Base-by-base conservation (phyloP, 2,888 invertebrate genomes). In the Thymelicus acteon region DNA sequence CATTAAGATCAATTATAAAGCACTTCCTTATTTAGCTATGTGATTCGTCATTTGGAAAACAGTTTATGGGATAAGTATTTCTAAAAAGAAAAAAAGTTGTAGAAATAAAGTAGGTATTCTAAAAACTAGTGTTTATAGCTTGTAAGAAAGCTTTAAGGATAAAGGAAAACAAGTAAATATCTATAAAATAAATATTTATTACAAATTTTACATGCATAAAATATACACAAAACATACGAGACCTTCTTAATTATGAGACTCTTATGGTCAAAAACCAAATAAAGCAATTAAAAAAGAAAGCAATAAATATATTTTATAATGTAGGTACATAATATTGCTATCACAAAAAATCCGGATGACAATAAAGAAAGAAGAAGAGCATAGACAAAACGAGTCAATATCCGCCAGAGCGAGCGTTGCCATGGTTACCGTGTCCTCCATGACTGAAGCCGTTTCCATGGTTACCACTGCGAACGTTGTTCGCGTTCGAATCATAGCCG, bases 401-500 rank as follows among this genome's bases (percentile, higher is more conserved):
- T 65, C 75, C 75, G 58, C 71, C 72, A 58, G 74, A 74, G 62
- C 70, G 70, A 68, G 85, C 84, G 72, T 73, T 78, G 5, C 71
- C 64, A 49, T 71, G 72, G 62, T 54, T 80, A 77, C 48, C 81
- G 44, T 75, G 75, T 24, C 75, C 72, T 69, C 73, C 73, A 67
- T 77, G 75, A 64, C 76, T 72, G 67, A 71, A 76, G 6, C 75
- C 78, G 80, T 79, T 82, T 72, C 79, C 80, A 76, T 79, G 76
- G 73, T 73, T 74, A 73, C 78, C 77, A 40, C 67, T 72, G 44
- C 83, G 85, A 7, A 80, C 75, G 60, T 84, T 85, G 72, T 82
- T 85, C 0, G 89, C 84, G 67, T 91, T 91, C 13, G 78, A 76
- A 60, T 90, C 89, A 70, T 92, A 93, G 0, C 92, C 92, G 8